phyloP scores from a whole-genome alignment of 30 jellyfish, hydroid and myxozoan genomes.

The Kudoa iwatai region DNA sequence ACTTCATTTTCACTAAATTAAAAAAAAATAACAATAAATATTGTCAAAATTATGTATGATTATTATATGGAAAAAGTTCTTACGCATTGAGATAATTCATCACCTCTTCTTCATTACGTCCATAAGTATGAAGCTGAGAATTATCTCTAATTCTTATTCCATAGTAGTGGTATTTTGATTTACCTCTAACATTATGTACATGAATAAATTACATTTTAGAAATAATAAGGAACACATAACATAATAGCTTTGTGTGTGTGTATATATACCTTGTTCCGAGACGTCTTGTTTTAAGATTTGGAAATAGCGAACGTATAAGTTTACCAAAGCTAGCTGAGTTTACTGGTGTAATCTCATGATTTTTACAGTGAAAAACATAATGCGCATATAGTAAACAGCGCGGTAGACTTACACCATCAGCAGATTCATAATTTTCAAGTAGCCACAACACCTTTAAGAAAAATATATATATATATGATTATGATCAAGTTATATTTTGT shows the following conservation, averaged over 20 bases:
- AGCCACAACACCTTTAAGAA: conserved; percentile 67
- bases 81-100: no score
- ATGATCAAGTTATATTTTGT: no score
- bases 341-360: conserved; percentile 61
- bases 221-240: neutral
- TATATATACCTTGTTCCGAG: conserved; percentile 73
- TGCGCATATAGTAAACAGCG: conserved; percentile 65
- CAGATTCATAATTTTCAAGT: conserved; percentile 64
- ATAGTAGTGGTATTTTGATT: conserved; percentile 81
- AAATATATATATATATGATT: neutral
- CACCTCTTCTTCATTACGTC: no score
- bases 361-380: conserved; percentile 51
- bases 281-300: conserved; percentile 68
- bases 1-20: no score
- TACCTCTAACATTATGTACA: conserved; percentile 13
- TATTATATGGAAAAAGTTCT: no score
- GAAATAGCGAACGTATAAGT: conserved; percentile 55
- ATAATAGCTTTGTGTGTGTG: neutral
- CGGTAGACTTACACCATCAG: conserved; percentile 94
- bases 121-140: no score
- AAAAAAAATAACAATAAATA: no score
- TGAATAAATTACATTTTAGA: neutral
- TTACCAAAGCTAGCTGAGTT: conserved; percentile 96
- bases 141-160: conserved; percentile 74
- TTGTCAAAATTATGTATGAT: no score